Conservation (phyloP, 2,797 vertebrate species). For the Tinamus major region DNA sequence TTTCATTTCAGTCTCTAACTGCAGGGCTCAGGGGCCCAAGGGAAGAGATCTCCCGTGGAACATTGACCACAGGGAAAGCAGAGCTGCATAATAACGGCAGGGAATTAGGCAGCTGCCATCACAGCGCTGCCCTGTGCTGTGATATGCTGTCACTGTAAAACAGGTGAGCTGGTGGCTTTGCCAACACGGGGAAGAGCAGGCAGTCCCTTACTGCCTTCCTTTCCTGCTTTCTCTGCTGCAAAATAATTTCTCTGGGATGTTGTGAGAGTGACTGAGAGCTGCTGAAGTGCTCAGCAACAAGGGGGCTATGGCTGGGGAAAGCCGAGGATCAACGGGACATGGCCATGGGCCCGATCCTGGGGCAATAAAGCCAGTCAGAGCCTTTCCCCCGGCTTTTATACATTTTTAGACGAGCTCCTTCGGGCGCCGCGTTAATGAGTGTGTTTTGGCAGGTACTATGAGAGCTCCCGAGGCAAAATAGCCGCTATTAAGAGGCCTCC, state of each 20-base stretch:
- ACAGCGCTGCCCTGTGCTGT: not conserved
- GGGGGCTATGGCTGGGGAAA: slow-evolving; percentile 14
- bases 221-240: not conserved
- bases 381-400: not conserved
- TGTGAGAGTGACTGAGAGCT: slow-evolving; percentile 44
- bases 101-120: not conserved
- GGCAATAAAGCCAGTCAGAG: slow-evolving; percentile 1
- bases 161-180: not conserved
- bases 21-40: not conserved
- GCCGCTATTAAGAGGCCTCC: not conserved
- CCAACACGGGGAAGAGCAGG: not conserved
- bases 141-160: accelerated
- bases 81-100: not conserved
- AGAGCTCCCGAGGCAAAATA: not conserved
- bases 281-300: not conserved
- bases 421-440: not conserved
- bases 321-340: not conserved
- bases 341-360: slow-evolving; percentile 30
- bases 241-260: not conserved
- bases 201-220: not conserved
- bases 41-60: not conserved
- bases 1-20: not conserved
- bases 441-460: slow-evolving; percentile 52
- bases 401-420: slow-evolving; percentile 25
- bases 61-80: not conserved